Conservation (phyloP, 2,113 vertebrate genomes). For the Seriola quinqueradiata region DNA sequence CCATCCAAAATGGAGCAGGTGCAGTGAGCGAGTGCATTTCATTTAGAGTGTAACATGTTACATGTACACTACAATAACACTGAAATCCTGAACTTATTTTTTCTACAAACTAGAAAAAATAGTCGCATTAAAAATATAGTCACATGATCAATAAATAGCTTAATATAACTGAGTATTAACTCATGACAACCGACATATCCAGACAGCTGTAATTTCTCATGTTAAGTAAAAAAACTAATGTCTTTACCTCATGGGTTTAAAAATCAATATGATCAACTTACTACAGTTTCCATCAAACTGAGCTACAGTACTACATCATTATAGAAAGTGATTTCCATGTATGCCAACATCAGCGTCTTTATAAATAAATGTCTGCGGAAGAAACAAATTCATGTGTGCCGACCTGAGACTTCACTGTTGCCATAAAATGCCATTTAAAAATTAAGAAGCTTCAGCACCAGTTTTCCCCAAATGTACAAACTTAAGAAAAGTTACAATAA, state of each 20-base stretch:
- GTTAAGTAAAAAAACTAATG: background rate
- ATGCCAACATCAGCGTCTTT: slow-evolving; percentile 6
- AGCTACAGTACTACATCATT: slow-evolving; percentile 21
- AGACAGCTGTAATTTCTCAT: background rate
- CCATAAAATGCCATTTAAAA: background rate
- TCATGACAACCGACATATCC: background rate
- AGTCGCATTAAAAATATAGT: slow-evolving; percentile 7
- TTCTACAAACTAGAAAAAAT: slow-evolving; percentile 13
- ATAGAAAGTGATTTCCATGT: background rate
- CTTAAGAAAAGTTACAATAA: slow-evolving; percentile 8
- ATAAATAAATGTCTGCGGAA: background rate
- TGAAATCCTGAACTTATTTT: background rate
- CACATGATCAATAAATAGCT: slow-evolving; percentile 32
- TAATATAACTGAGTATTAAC: slow-evolving; percentile 1
- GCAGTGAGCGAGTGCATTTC: background rate
- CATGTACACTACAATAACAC: slow-evolving; percentile 12
- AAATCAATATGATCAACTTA: slow-evolving; percentile 48
- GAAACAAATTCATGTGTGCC: background rate
- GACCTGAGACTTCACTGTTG: slow-evolving; percentile 17
- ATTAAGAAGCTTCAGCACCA: background rate
- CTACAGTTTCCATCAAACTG: slow-evolving; percentile 10
- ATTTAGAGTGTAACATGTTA: background rate
- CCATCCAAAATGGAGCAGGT: background rate
- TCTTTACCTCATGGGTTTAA: background rate
- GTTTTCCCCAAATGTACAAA: background rate